phyloP scores from a whole-genome alignment of 2,797 vertebrate species.

The Lutjanus campechanus region DNA sequence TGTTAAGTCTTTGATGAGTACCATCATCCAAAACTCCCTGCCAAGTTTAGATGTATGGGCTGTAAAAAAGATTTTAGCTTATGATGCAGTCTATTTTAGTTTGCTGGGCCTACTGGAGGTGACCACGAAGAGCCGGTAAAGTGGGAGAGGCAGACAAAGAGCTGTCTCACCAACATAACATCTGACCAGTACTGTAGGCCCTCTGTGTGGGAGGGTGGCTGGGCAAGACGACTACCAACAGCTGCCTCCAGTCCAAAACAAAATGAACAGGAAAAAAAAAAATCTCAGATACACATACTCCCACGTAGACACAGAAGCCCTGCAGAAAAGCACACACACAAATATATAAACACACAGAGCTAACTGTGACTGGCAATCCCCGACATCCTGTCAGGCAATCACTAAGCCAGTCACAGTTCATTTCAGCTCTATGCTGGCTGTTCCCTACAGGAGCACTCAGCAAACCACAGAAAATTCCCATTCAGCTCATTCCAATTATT shows the following conservation, averaged over 20 bases:
- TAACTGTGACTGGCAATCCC: conserved; percentile 63
- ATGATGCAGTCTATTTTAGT: conserved; percentile 32
- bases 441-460: conserved; percentile 33
- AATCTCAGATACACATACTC: conserved; percentile 48
- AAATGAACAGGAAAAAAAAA: conserved; percentile 58
- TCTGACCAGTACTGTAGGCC: conserved; percentile 78
- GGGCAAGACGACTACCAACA: conserved; percentile 80
- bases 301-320: conserved; percentile 65
- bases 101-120: conserved; percentile 22
- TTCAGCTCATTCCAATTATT: conserved; percentile 39
- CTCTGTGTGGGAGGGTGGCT: conserved; percentile 81
- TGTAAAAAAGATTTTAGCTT: conserved; percentile 20
- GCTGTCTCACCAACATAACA: conserved; percentile 65
- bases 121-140: conserved; percentile 41
- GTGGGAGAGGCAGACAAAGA: conserved; percentile 72
- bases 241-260: conserved; percentile 80
- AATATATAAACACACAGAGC: conserved; percentile 50
- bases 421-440: conserved; percentile 45
- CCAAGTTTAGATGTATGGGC: conserved; percentile 6
- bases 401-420: conserved; percentile 53
- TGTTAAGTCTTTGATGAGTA: background rate
- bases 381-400: conserved; percentile 76
- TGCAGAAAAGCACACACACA: conserved; percentile 47
- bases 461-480: background rate
- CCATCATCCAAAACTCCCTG: background rate